A percentile compares a stretch with the other conserved stretches of the same genome.
Evolutionary conservation across 2,888 invertebrate genomes (phyloP).

Genomic region (Pterobdella sp.): DNA sequence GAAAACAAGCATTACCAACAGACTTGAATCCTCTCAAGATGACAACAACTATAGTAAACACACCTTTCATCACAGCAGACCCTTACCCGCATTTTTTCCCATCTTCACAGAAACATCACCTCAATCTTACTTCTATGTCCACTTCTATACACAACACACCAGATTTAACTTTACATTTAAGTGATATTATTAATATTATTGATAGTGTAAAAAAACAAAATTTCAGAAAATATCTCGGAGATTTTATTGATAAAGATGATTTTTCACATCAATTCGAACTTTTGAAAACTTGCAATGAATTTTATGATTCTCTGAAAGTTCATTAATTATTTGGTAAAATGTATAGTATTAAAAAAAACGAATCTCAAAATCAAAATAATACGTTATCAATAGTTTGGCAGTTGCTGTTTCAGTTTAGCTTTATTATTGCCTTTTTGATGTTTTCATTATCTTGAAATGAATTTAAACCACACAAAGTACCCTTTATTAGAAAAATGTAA

Average conservation of each 20-base stretch:
- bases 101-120: background rate
- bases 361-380: too few relatives aligned
- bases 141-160: slow-evolving; percentile 20
- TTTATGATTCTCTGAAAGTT: too few relatives aligned
- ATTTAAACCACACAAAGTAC: too few relatives aligned
- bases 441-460: too few relatives aligned
- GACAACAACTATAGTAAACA: background rate
- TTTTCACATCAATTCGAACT: background rate
- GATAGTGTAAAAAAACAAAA: background rate
- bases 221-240: background rate
- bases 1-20: background rate
- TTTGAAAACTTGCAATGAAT: slow-evolving; percentile 5
- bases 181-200: slow-evolving; percentile 10
- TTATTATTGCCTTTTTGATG: too few relatives aligned
- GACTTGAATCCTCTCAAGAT: background rate
- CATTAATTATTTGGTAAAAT: too few relatives aligned
- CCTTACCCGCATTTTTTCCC: slow-evolving; percentile 20
- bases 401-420: too few relatives aligned
- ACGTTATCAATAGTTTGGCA: too few relatives aligned
- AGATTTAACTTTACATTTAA: slow-evolving; percentile 3
- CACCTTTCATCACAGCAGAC: background rate
- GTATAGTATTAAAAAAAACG: too few relatives aligned
- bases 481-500: too few relatives aligned
- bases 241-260: slow-evolving; percentile 11
- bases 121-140: background rate